phyloP scores from a whole-genome alignment of 2,888 invertebrate species.

The Nasonovia ribisnigri region DNA sequence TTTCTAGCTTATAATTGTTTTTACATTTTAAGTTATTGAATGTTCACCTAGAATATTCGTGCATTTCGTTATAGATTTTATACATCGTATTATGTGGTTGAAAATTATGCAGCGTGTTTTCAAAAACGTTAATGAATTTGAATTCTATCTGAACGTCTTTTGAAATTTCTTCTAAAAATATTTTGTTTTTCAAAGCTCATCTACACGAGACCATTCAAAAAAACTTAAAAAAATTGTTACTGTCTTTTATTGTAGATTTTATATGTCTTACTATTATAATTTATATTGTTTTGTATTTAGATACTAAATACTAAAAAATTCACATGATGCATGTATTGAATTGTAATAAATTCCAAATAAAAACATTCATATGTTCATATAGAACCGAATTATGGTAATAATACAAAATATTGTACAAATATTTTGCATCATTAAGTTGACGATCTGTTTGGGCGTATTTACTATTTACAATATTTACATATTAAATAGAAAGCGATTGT shows the following conservation, averaged over 20 bases:
- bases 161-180: not conserved
- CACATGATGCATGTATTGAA: not conserved
- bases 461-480: not conserved
- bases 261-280: not conserved
- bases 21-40: not conserved
- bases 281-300: not conserved
- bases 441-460: not conserved
- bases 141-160: not conserved
- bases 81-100: not conserved
- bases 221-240: not conserved
- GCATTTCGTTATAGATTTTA: not conserved
- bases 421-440: not conserved
- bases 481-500: conserved; percentile 36
- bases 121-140: not conserved
- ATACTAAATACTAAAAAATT: not conserved
- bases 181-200: not conserved
- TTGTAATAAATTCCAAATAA: not conserved
- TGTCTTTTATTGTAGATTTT: not conserved
- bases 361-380: not conserved
- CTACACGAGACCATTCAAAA: not conserved
- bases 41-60: not conserved
- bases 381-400: not conserved
- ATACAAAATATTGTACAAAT: not conserved
- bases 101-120: not conserved
- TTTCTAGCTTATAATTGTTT: not conserved